Evolutionary conservation across 2,113 vertebrate genomes (phyloP), one percentile per base, ranked within the genome.

Genomic region (Istiophorus platypterus): DNA sequence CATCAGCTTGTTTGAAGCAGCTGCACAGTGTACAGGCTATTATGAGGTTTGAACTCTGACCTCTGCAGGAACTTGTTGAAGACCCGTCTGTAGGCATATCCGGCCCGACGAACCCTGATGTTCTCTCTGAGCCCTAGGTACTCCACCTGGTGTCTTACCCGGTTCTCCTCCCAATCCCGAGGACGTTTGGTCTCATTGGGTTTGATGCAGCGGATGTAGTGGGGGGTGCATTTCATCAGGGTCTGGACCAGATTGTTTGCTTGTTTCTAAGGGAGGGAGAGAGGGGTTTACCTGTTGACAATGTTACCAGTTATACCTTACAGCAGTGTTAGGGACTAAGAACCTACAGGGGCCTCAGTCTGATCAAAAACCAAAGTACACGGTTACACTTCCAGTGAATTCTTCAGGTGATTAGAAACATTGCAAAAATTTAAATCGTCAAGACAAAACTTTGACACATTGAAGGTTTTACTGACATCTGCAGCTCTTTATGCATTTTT

Each of bases 181-280:
- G 96, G 68, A 0, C 90, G 92, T 77, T 96, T 96, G 81, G 95
- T 96, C 64, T 96, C 96, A 5, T 96, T 96, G 82, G 96, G 96
- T 75, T 96, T 96, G 85, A 96, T 96, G 86, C 96, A 96, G 69
- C 96, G 96, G 75, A 96, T 96, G 87, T 96, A 96, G 87, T 96
- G 96, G 2, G 96, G 96, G 2, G 95, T 96, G 89, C 96, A 96
- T 64, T 95, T 96, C 96, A 96, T 96, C 67, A 96, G 91, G 0
- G 96, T 95, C 81, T 94, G 92, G 24, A 96, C 96, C 73, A 96
- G 88, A 75, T 85, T 94, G 86, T 96, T 96, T n/a, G 96, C 95
- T 85, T 96, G 96, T 95, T 95, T 96, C 96, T 96, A 57, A 8
- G 18, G 2, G 18, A 5, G 18, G 27, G 14, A 8, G 9, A 22